Percentiles rank a stretch among this genome's conserved stretches.
Evolutionary conservation across 2,888 invertebrate genomes (phyloP).

Genomic region (Cephus runcator): DNA sequence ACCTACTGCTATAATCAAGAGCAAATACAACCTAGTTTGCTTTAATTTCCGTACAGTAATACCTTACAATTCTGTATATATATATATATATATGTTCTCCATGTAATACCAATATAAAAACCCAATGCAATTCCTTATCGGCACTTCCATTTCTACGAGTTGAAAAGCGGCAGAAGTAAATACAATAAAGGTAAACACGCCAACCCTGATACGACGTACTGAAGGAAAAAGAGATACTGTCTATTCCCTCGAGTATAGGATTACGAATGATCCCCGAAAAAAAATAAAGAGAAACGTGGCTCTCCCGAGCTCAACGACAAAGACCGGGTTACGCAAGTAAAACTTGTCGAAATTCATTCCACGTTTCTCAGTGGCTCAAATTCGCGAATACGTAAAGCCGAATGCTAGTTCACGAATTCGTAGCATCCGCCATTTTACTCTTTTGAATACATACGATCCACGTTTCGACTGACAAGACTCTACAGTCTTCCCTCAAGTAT

Average conservation of each 20-base stretch:
- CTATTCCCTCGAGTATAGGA: neutral
- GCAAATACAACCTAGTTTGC: neutral
- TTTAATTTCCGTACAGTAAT: neutral
- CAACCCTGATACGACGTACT: neutral
- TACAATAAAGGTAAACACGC: no score
- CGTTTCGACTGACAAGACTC: neutral
- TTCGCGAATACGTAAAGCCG: neutral
- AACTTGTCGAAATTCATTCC: neutral
- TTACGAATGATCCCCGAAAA: neutral
- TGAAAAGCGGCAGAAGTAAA: no score
- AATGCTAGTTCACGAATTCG: neutral
- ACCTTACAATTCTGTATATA: neutral
- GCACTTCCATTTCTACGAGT: neutral
- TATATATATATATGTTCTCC: neutral
- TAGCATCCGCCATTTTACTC: neutral
- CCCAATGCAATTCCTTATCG: neutral
- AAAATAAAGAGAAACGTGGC: neutral
- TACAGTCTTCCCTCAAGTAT: neutral
- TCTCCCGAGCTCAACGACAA: neutral
- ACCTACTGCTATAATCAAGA: neutral
- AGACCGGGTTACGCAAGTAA: neutral
- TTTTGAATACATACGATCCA: neutral
- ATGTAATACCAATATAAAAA: neutral
- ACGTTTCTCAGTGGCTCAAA: neutral
- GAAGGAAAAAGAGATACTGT: neutral